These are phyloP conservation scores for Drosophila quadrilineata DNA, from an alignment of 1,140 invertebrate genomes.

Conservation along the genomic window DNA sequence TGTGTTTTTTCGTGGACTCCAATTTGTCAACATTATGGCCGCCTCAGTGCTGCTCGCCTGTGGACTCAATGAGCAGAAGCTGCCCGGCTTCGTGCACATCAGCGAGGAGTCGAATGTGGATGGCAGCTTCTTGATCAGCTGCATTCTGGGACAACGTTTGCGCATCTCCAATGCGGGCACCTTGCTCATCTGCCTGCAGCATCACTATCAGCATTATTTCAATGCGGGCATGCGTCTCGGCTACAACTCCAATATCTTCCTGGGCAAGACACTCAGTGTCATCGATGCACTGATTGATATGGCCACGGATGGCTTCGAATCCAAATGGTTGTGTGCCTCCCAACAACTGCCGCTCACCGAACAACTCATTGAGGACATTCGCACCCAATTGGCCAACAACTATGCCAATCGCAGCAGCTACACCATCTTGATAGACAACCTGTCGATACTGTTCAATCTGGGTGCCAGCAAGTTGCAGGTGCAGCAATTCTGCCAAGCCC, in stretches of 20 bases:
- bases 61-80: constrained; percentile 83
- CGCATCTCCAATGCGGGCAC: constrained; percentile 83
- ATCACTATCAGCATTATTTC: constrained; percentile 87
- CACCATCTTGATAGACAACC: constrained; percentile 87
- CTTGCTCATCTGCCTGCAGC: constrained; percentile 86
- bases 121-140: constrained; percentile 86
- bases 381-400: constrained; percentile 52
- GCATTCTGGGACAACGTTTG: constrained; percentile 83
- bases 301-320: constrained; percentile 46
- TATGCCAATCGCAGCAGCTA: constrained; percentile 72
- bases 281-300: constrained; percentile 84
- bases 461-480: constrained; percentile 78
- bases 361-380: constrained; percentile 58
- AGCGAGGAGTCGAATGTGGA: constrained; percentile 87
- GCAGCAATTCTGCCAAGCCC: constrained; percentile 73
- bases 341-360: constrained; percentile 51
- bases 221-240: constrained; percentile 88
- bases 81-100: constrained; percentile 84
- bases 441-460: constrained; percentile 86
- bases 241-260: constrained; percentile 85
- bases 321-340: constrained; percentile 63
- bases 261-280: constrained; percentile 83
- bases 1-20: constrained; percentile 7
- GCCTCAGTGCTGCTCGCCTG: constrained; percentile 83
- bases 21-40: constrained; percentile 81